phyloP scores from a whole-genome alignment of 92 coral and sea anemone species.

The Palythoa caribaeorum region DNA sequence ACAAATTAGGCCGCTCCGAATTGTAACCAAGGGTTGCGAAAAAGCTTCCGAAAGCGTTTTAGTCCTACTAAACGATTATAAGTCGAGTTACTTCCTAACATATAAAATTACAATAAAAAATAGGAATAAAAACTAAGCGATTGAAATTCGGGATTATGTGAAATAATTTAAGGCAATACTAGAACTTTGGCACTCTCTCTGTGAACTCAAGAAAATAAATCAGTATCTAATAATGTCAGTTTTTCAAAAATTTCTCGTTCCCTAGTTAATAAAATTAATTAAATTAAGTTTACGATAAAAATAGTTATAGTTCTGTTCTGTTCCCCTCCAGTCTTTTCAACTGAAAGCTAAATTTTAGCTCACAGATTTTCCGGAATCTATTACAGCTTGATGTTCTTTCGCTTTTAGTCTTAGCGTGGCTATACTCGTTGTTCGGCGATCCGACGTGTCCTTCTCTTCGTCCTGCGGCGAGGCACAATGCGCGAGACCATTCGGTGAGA shows the following conservation, averaged over 20 bases:
- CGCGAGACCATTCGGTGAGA: slow-evolving; percentile 57
- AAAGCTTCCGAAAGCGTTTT: slow-evolving; percentile 55
- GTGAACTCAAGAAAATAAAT: background rate
- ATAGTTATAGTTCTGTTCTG: background rate
- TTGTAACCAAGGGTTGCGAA: slow-evolving; percentile 63
- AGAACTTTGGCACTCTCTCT: background rate
- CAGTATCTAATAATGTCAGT: background rate
- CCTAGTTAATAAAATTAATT: background rate
- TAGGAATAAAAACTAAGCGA: background rate
- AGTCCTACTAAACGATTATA: background rate
- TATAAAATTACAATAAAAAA: slow-evolving; percentile 3
- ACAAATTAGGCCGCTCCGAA: slow-evolving; percentile 55
- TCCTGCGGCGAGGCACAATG: slow-evolving; percentile 73
- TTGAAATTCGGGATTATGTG: background rate
- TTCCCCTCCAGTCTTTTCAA: background rate
- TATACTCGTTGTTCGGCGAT: slow-evolving; percentile 91
- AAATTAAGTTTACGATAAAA: background rate
- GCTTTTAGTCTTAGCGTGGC: slow-evolving; percentile 89
- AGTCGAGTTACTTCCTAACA: background rate
- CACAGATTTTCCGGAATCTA: slow-evolving; percentile 30
- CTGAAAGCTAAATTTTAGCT: slow-evolving; percentile 13
- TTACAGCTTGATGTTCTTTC: slow-evolving; percentile 80
- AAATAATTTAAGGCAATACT: background rate
- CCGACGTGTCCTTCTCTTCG: slow-evolving; percentile 59
- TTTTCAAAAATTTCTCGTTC: background rate